Percentiles rank a stretch among this genome's conserved stretches.
phyloP scores from a whole-genome alignment of 2,888 invertebrate species.

The Cistogaster globosa region DNA sequence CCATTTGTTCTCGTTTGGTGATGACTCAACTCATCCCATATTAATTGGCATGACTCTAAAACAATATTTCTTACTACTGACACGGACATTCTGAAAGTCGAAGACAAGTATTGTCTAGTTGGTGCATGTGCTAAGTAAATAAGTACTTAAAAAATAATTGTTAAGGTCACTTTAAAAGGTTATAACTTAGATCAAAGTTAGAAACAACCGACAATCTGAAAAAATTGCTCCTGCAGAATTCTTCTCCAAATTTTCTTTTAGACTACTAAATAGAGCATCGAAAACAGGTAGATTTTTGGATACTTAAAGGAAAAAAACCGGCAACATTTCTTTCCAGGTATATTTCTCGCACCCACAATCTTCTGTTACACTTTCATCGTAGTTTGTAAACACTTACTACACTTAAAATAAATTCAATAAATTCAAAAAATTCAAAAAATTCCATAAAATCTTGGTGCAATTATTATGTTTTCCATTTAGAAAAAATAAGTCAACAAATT shows the following conservation, averaged over 20 bases:
- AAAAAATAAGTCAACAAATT: too few relatives aligned
- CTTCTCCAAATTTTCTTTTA: neutral
- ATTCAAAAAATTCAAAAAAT: neutral
- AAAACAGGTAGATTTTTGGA: neutral
- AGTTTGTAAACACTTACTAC: neutral
- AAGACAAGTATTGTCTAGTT: neutral
- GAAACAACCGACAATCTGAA: neutral
- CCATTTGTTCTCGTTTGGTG: too few relatives aligned
- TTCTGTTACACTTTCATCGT: neutral
- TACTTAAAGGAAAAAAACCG: neutral
- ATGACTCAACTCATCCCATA: too few relatives aligned
- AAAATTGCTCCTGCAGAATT: neutral
- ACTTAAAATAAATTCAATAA: neutral
- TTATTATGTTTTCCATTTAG: too few relatives aligned
- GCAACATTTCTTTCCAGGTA: neutral
- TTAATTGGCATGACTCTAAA: neutral
- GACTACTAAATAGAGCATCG: neutral
- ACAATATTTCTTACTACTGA: conserved; percentile 1
- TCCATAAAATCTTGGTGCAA: too few relatives aligned
- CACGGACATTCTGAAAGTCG: neutral
- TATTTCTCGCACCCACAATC: neutral
- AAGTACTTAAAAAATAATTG: neutral
- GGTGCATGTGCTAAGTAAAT: neutral
- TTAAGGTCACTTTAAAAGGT: too few relatives aligned
- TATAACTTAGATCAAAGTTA: neutral